Percentiles rank a stretch among this genome's conserved stretches.
Evolutionary conservation across 2,113 vertebrate genomes (phyloP).

Genomic region (Pachypanchax playfairii): DNA sequence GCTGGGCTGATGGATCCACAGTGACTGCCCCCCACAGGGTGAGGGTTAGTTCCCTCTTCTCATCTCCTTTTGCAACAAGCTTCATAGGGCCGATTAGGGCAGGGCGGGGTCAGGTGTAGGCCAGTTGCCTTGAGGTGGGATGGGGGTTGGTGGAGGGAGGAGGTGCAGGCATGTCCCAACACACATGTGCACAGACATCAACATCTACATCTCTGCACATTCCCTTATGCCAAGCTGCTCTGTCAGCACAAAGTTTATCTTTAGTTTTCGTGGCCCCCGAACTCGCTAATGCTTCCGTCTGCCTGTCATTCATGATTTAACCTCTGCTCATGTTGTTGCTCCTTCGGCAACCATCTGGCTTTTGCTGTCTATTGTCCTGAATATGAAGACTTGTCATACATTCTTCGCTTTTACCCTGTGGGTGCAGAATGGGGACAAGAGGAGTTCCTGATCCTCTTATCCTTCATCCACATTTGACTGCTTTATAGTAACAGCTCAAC

Average conservation of each 20-base stretch:
- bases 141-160: slow-evolving; percentile 29
- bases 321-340: slow-evolving; percentile 40
- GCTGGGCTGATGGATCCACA: slow-evolving; percentile 71
- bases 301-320: slow-evolving; percentile 40
- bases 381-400: slow-evolving; percentile 56
- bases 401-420: slow-evolving; percentile 50
- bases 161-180: slow-evolving; percentile 55
- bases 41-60: no score
- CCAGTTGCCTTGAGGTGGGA: slow-evolving; percentile 61
- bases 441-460: slow-evolving; percentile 50
- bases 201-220: slow-evolving; percentile 34
- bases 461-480: slow-evolving; percentile 46
- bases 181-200: slow-evolving; percentile 41
- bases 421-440: slow-evolving; percentile 50
- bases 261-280: slow-evolving; percentile 24
- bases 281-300: slow-evolving; percentile 7
- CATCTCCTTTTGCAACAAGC: slow-evolving; percentile 42
- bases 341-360: slow-evolving; percentile 39
- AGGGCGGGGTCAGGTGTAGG: slow-evolving; percentile 75
- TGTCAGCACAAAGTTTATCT: slow-evolving; percentile 56
- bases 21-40: slow-evolving; percentile 74
- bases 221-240: slow-evolving; percentile 55
- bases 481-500: slow-evolving; percentile 41
- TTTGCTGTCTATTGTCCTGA: slow-evolving; percentile 45
- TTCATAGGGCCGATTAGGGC: slow-evolving; percentile 60